Evolutionary conservation across 1,140 invertebrate species (phyloP), one percentile per base, ranked within the genome.

Genomic region (Rhynchophorus ferrugineus): DNA sequence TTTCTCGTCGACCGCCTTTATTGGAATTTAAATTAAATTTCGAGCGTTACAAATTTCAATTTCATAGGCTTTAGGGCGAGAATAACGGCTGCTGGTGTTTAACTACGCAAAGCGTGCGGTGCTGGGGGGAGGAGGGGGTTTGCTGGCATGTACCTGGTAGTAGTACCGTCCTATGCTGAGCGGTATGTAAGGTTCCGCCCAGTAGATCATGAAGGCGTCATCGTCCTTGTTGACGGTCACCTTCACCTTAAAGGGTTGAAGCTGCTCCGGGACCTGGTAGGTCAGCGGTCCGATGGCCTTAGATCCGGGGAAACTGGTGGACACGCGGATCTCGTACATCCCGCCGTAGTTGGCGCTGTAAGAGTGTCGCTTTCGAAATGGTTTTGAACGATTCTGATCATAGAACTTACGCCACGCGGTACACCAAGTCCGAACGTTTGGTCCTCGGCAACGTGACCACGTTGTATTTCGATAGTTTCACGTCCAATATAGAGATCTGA

Each of bases 61-160:
- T n/a, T n/a, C n/a, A n/a, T n/a, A n/a, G n/a, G n/a, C n/a, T n/a
- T n/a, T n/a, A n/a, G n/a, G n/a, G n/a, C n/a, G n/a, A n/a, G n/a
- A n/a, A n/a, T n/a, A n/a, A n/a, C n/a, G n/a, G n/a, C n/a, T n/a
- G n/a, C n/a, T n/a, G n/a, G n/a, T n/a, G n/a, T n/a, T n/a, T n/a
- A n/a, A n/a, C n/a, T n/a, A n/a, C n/a, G n/a, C n/a, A n/a, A n/a
- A n/a, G n/a, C n/a, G n/a, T n/a, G n/a, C n/a, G n/a, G n/a, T n/a
- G n/a, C n/a, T n/a, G n/a, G n/a, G n/a, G n/a, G n/a, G n/a, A n/a
- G n/a, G n/a, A n/a, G n/a, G n/a, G n/a, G n/a, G n/a, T n/a, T n/a
- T n/a, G n/a, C n/a, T n/a, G n/a, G n/a, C n/a, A n/a, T n/a, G n/a
- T 16, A 60, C 59, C 53, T 64, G 58, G 38, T 64, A 64, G 38